These are phyloP conservation scores for Agrochola lychnidis DNA, from an alignment of 2,888 invertebrate species.

Conservation along the genomic window DNA sequence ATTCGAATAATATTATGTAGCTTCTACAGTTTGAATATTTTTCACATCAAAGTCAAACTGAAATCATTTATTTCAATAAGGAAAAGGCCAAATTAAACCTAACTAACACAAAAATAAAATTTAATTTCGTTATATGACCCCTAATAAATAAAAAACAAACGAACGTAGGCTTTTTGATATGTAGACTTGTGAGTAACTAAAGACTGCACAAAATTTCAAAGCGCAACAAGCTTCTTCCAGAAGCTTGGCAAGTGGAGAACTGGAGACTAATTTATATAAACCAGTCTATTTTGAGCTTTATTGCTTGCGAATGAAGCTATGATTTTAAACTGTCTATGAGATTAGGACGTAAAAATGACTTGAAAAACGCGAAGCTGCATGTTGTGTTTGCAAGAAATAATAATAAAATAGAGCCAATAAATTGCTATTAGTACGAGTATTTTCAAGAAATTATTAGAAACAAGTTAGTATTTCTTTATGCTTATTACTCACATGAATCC, in stretches of 20 bases:
- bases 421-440: too few species aligned
- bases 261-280: not conserved
- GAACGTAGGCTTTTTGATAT: not conserved
- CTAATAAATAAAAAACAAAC: not conserved
- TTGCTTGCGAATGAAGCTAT: not conserved
- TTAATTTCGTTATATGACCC: not conserved
- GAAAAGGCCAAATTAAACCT: too few species aligned
- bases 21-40: not conserved
- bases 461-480: not conserved
- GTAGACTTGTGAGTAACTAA: not conserved
- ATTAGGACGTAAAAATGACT: not conserved
- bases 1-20: not conserved
- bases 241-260: not conserved
- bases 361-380: not conserved
- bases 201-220: not conserved
- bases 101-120: not conserved
- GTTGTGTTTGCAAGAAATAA: not conserved
- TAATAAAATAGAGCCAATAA: too few species aligned
- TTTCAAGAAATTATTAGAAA: too few species aligned
- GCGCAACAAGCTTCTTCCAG: constrained; percentile 11
- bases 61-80: not conserved
- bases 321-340: not conserved
- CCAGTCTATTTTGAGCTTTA: constrained; percentile 1
- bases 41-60: not conserved
- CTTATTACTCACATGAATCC: constrained; percentile 82